Conservation (phyloP, 1,140 invertebrate species). For the Nylanderia fulva region DNA sequence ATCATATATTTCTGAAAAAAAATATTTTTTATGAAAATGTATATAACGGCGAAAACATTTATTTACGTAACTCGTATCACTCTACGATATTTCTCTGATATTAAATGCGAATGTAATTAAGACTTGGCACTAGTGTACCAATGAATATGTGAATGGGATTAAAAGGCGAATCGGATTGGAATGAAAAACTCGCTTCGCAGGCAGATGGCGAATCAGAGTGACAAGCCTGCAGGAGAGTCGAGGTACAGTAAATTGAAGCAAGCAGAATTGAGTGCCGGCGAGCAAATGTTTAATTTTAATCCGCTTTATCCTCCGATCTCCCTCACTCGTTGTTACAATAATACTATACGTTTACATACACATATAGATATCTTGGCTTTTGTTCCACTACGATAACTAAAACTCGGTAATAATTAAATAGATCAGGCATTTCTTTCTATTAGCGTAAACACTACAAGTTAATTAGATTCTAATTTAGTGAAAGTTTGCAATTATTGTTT, state of each 20-base stretch:
- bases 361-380: slow-evolving; percentile 9
- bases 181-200: slow-evolving; percentile 31
- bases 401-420: slow-evolving; percentile 30
- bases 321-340: slow-evolving; percentile 27
- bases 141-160: slow-evolving; percentile 22
- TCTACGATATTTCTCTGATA: slow-evolving; percentile 1
- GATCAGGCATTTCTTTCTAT: background rate
- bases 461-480: background rate
- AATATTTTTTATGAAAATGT: background rate
- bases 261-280: slow-evolving; percentile 21
- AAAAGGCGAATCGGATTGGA: slow-evolving; percentile 32
- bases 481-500: slow-evolving; percentile 25
- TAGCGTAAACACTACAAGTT: slow-evolving; percentile 32
- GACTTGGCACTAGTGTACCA: background rate
- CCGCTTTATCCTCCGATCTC: slow-evolving; percentile 29
- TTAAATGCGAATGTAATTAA: slow-evolving; percentile 38
- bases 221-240: background rate
- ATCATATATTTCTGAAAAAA: background rate
- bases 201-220: slow-evolving; percentile 30
- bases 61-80: background rate
- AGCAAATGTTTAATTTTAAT: slow-evolving; percentile 62
- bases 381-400: background rate
- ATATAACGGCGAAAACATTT: background rate
- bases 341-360: slow-evolving; percentile 1
- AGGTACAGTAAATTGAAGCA: slow-evolving; percentile 36